These are phyloP conservation scores for Eubasilissa regina DNA, from an alignment of 1,140 invertebrate genomes.

Conservation along the genomic window DNA sequence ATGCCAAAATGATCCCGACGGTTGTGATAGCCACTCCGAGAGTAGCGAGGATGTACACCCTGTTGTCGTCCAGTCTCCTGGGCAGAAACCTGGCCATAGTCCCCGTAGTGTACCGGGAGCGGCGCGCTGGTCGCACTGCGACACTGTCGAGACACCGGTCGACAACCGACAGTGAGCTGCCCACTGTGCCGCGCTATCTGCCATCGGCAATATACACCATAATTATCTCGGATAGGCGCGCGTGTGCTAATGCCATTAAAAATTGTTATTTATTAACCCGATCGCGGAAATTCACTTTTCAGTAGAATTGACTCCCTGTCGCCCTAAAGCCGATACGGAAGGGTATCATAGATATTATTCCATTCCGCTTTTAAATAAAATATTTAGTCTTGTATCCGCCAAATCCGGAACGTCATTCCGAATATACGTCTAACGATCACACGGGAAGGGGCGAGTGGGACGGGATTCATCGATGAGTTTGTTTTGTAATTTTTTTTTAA, in stretches of 20 bases:
- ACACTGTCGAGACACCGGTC: too few relatives aligned
- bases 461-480: too few relatives aligned
- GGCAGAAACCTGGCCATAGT: background rate
- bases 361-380: too few relatives aligned
- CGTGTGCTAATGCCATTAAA: constrained; percentile 8
- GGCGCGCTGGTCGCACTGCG: background rate
- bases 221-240: constrained; percentile 12
- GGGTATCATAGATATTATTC: too few relatives aligned
- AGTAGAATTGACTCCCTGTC: background rate
- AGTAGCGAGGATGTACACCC: constrained; percentile 43
- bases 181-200: background rate
- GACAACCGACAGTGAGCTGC: too few relatives aligned
- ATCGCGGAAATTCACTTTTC: background rate
- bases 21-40: constrained; percentile 48
- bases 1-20: constrained; percentile 56
- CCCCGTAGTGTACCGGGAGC: background rate
- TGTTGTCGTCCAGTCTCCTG: background rate
- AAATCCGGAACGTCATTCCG: too few relatives aligned
- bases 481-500: too few relatives aligned
- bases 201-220: background rate
- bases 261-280: background rate
- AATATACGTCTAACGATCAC: too few relatives aligned
- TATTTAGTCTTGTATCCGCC: too few relatives aligned
- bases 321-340: too few relatives aligned
- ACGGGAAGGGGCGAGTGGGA: too few relatives aligned